Conservation (phyloP, 2,797 vertebrate species). For the Linurgus olivaceus region DNA sequence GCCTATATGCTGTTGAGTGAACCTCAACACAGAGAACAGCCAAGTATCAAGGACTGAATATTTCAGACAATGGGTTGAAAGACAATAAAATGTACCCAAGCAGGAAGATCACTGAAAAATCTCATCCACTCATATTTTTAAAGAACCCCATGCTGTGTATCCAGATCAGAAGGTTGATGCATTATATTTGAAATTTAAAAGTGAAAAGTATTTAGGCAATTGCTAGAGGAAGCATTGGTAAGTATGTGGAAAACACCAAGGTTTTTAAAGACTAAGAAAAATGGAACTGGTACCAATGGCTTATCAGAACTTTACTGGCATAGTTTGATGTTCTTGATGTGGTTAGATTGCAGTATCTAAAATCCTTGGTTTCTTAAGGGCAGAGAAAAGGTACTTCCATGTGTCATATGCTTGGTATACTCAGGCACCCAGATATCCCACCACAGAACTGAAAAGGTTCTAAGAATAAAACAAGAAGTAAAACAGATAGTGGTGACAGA, state of each 20-base stretch:
- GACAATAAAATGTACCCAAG: neutral
- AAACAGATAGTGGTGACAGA: neutral
- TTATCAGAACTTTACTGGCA: neutral
- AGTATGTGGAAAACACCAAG: neutral
- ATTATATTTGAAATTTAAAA: neutral
- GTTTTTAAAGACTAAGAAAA: neutral
- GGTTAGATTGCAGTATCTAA: neutral
- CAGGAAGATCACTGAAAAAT: neutral
- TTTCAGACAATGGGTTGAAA: neutral
- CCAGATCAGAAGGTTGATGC: neutral
- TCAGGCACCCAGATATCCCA: neutral
- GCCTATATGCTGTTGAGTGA: neutral
- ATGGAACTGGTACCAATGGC: neutral
- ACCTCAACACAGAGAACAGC: neutral
- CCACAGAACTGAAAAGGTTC: neutral
- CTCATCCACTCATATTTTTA: too few relatives aligned
- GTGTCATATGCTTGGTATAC: neutral
- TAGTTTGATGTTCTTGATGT: neutral
- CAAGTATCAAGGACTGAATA: neutral
- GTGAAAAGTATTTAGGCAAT: neutral
- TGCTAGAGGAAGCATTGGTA: neutral
- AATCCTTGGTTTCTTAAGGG: neutral
- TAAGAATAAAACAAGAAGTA: neutral
- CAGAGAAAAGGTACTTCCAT: neutral
- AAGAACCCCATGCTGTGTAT: rapidly evolving